These are phyloP conservation scores for Paedocypris micromegethes DNA, from an alignment of 2,797 vertebrate species.

Conservation along the genomic window DNA sequence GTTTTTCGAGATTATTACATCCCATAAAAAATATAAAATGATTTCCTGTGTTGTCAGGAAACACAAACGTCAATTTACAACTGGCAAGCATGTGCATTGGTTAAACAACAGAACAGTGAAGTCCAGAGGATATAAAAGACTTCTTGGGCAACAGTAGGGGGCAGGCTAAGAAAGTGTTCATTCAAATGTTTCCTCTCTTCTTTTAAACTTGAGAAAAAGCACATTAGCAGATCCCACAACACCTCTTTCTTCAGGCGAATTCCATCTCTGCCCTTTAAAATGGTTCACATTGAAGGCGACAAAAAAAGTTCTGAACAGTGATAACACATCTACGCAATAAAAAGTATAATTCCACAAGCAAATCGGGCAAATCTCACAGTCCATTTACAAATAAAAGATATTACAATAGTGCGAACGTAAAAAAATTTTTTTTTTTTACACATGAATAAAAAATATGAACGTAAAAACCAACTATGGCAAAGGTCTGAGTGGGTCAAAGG, in stretches of 20 bases:
- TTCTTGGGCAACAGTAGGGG: slow-evolving; percentile 75
- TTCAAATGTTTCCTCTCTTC: slow-evolving; percentile 68
- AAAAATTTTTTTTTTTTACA: too few species aligned
- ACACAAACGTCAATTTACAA: slow-evolving; percentile 41
- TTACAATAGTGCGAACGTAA: too few species aligned
- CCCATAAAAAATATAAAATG: slow-evolving; percentile 43
- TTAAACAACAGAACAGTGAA: slow-evolving; percentile 7
- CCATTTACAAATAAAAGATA: too few species aligned
- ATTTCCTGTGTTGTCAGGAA: slow-evolving; percentile 34
- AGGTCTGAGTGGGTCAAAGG: background rate
- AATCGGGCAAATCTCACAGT: too few species aligned
- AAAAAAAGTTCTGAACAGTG: too few species aligned
- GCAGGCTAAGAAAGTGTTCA: slow-evolving; percentile 78
- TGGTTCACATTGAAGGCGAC: too few species aligned
- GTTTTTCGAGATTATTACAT: slow-evolving; percentile 42
- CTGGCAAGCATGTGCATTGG: slow-evolving; percentile 29
- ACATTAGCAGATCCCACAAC: background rate
- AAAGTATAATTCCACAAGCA: too few species aligned
- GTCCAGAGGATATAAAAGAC: slow-evolving; percentile 60
- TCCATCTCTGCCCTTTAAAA: background rate
- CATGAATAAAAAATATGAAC: too few species aligned
- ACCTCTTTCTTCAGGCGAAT: background rate
- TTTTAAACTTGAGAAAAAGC: slow-evolving; percentile 33
- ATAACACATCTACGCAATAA: too few species aligned
- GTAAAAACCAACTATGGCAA: too few species aligned